These are phyloP conservation scores for Cichlasoma orientale DNA, from an alignment of 2,797 vertebrate species.

Conservation along the genomic window DNA sequence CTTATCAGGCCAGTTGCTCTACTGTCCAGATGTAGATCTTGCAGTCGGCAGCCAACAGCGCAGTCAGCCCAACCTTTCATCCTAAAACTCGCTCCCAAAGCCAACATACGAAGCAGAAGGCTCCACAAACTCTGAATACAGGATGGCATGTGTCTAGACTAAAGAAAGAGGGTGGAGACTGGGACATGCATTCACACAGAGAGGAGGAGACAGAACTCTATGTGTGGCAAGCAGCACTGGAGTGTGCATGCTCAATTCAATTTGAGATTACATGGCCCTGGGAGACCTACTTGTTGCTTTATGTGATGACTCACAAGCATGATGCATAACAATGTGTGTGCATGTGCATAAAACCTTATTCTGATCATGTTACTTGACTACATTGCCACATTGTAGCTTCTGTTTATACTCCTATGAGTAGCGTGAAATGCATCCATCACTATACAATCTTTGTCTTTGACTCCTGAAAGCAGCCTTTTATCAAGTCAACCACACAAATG, in stretches of 20 bases:
- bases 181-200: constrained; percentile 60
- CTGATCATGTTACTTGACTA: constrained; percentile 10
- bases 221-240: constrained; percentile 50
- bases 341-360: not conserved
- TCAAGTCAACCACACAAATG: not conserved
- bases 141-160: constrained; percentile 64
- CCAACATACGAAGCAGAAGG: constrained; percentile 43
- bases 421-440: not conserved
- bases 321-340: constrained; percentile 13
- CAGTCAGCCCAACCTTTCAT: constrained; percentile 12
- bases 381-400: constrained; percentile 5
- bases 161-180: constrained; percentile 72
- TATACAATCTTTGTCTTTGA: not conserved
- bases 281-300: constrained; percentile 64
- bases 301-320: constrained; percentile 47
- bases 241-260: constrained; percentile 64
- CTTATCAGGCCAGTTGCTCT: constrained; percentile 27
- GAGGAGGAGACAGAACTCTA: constrained; percentile 72
- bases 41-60: constrained; percentile 4
- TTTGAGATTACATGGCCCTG: constrained; percentile 48
- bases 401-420: not conserved
- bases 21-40: constrained; percentile 42
- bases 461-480: constrained; percentile 1
- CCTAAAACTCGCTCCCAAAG: constrained; percentile 25
- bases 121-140: constrained; percentile 59